Base-by-base conservation (phyloP, 2,797 vertebrate genomes). In the Acanthornis magna region DNA sequence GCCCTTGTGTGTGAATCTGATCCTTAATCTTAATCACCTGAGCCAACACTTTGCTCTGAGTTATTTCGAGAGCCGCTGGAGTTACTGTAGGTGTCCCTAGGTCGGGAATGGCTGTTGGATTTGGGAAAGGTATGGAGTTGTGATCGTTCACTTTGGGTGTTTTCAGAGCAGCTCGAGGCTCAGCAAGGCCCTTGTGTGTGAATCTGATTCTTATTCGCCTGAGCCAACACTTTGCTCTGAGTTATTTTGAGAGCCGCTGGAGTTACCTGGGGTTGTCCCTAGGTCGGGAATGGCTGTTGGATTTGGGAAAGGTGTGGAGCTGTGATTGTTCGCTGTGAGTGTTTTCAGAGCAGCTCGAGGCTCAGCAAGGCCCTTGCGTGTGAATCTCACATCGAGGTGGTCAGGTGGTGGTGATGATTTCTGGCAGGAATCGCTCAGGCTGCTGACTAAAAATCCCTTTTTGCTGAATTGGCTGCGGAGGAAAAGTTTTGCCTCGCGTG, bases 381-480 rank as follows among this genome's bases (percentile, higher is more conserved):
- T 38, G 38, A 38, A 38, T 38, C 38, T 38, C 38, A 4, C 66
- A 0, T 1, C 7, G 6, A 36, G 29, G 6, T 0, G 11, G 15
- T 85, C 85, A 85, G 63, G 75, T 58, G 87, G 16, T 0, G 5
- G 5, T 81, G 5, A 65, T 75, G 5, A 58, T 75, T 63, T 19
- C 36, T 54, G 60, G 53, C 57, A 87, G 57, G 68, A 89, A 22
- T 93, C 67, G 40, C 0, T 83, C 27, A 2, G 23, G 19, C 34
- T 19, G 47, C 29, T 68, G 93, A 88, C 73, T 71, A 47, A 47
- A 48, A 85, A 60, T 18, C 16, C 21, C 6, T 45, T 71, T 62
- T 22, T 17, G 61, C 67, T 42, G 73, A 61, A 16, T 58, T 30
- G 42, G 42, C 72, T 89, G 10, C 3, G 23, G 5, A 51, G 74